Base-by-base conservation (phyloP, 2,888 invertebrate genomes). In the Coronaproctus castanopsis region DNA sequence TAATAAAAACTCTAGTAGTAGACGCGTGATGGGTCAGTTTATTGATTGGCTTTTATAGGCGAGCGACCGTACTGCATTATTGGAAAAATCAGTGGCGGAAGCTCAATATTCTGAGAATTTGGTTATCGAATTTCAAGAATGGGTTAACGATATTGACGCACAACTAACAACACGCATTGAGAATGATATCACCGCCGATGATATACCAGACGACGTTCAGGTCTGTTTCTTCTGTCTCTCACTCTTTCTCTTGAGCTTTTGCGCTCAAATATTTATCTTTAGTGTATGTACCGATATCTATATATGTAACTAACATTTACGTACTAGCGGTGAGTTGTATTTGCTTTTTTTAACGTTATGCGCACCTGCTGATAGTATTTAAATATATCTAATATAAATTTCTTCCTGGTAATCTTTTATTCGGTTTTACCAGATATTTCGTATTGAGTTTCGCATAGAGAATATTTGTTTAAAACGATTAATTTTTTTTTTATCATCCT, bases 81-180 rank as follows among this genome's bases (percentile, higher is more conserved):
- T 86, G 66, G 85, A 85, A 72, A 76, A 77, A 66, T 80, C 81
- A 65, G 85, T 85, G 63, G 79, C 79, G 66, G 82, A 83, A 71
- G 86, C 87, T 54, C 85, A 87, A 71, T 79, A 79, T 66, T 82
- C 81, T 57, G 88, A 88, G 74, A 78, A 81, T 66, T 78, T 81
- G 66, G 78, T 87, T 65, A 79, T 85, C 66, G 78, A 79, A 63
- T 78, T 85, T 68, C 83, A 83, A 71, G 80, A 80, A 65, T 85
- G 86, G 80, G 75, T 85, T 64, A 76, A 76, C 63, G 78, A 80
- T 68, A 79, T 82, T 67, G 81, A 83, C 69, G 77, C 78, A 67
- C 77, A 81, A 69, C 75, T 85, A 68, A 78, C 79, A 67, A 80
- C 82, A 66, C 78, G 85, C 68, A 76, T 85, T 65, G 81, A 83